Base-by-base conservation (phyloP, 1,140 invertebrate species). In the Rhopalosiphum maidis region DNA sequence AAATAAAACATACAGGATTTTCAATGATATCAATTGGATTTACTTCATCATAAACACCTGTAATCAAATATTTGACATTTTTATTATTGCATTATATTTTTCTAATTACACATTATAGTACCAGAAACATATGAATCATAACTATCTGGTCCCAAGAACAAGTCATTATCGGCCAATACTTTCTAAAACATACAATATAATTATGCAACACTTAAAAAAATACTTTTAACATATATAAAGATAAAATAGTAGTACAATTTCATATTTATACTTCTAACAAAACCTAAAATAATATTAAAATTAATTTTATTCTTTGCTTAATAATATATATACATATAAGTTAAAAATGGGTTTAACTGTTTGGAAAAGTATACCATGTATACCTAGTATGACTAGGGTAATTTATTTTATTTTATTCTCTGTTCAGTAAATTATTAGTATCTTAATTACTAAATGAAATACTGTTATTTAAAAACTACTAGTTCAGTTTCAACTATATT, bases 21-120 rank as follows among this genome's bases (percentile, higher is more conserved):
- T 41, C 51, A 48, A 37, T 88, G 41, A 93, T n/a, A 60, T 93
- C 88, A 25, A 60, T 89, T 85, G 54, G 60, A 89, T 51, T 77
- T 35, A n/a, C 85, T 46, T 90, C 89, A 25, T 37, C 37, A 90
- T 90, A 60, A 43, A 90, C 23, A 60, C 30, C 89, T 90, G 43
- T 35, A 90, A 90, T 68, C 25, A 90, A 60, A 68, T 21, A 43
- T 41, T 55, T 7, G 0, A 23, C 0, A 8, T n/a, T 22, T 90
- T 41, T 60, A 55, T 7, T 35, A 90, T 60, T 30, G 6, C 25
- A 60, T 15, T 41, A 41, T 55, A 90, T 25, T 55, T 35, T 15
- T 23, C 1, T 7, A 60, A 41, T 25, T 55, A 41, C 60, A n/a
- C 2, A 51, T 88, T 41, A 55, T 37, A 90, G 25, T 90, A 90